A percentile compares a stretch with the other conserved stretches of the same genome.
Evolutionary conservation across 2,113 vertebrate genomes (phyloP).

Genomic region (Rana temporaria): DNA sequence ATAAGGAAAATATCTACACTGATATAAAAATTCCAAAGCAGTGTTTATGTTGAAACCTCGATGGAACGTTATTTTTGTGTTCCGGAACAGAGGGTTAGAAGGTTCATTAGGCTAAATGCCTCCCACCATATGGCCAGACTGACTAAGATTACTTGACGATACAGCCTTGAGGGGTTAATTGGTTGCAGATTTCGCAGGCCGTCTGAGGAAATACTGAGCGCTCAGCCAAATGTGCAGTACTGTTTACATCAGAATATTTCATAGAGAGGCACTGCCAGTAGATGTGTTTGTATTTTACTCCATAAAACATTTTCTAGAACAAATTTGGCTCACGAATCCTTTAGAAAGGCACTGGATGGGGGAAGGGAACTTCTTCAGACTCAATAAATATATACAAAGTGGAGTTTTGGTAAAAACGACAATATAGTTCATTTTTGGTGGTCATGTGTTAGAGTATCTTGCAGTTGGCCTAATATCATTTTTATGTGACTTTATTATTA

Average conservation of each 20-base stretch:
- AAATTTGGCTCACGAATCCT: too few species aligned
- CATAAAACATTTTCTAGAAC: too few species aligned
- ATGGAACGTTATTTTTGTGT: background rate
- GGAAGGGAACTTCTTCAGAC: too few species aligned
- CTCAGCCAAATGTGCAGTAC: background rate
- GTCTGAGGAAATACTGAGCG: constrained; percentile 6
- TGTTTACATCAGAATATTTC: background rate
- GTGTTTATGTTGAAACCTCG: background rate
- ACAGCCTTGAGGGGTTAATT: constrained; percentile 32
- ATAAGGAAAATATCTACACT: background rate
- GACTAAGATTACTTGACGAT: background rate
- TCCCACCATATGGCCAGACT: constrained; percentile 29
- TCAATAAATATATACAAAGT: too few species aligned
- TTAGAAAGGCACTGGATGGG: too few species aligned
- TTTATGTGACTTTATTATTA: too few species aligned
- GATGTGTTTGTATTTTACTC: too few species aligned
- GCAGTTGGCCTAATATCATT: too few species aligned
- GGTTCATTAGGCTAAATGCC: background rate
- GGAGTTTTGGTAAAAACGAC: too few species aligned
- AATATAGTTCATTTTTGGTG: too few species aligned
- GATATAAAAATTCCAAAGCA: background rate
- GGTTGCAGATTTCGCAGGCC: constrained; percentile 31
- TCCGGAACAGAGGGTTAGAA: background rate
- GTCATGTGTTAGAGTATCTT: too few species aligned
- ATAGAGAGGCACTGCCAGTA: too few species aligned